Base-by-base conservation (phyloP, 2,888 invertebrate genomes). In the Mimas tiliae region DNA sequence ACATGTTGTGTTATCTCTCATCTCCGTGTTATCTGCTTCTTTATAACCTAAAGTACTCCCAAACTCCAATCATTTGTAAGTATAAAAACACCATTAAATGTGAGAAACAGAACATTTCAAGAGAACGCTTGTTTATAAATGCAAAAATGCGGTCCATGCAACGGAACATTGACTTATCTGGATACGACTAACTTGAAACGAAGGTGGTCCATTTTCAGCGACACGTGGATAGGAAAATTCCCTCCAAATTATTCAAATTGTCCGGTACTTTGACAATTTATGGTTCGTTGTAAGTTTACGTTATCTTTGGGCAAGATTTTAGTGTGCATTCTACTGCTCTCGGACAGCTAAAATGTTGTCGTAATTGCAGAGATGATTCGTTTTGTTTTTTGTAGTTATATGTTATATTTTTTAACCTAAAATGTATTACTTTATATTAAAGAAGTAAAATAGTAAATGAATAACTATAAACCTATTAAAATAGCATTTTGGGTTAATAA, bases 221-320 rank as follows among this genome's bases (percentile, higher is more conserved):
- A 21, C 67, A 65, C 65, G 65, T 65, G 65, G 64, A 14, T 65
- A 27, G 63, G 63, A 64, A 65, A 69, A 65, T 67, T 69, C 62
- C 58, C 62, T 53, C 27, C 65, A 33, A 65, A 62, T 62, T 63
- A 64, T 66, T 34, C 42, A 65, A 53, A 34, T 11, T 45, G 38
- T 21, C 65, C 47, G 52, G 70, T 71, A 70, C 64, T 64, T 81
- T 77, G 45, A 55, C 79, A 69, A 72, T 84, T 83, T 80, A 84
- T 78, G 75, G 74, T 72, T 68, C 72, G 81, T 78, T 80, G 75
- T 79, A 78, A 77, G 80, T 87, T 86, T 81, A 77, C 65, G 71
- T 76, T 79, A 79, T 82, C 77, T 74, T 72, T 71, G 68, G 68
- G 67, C 67, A 42, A 74, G 72, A 77, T 77, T 74, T 77, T 67